Evolutionary conservation across 2,888 invertebrate genomes (phyloP).

Genomic region (Protodeltote pygarga): DNA sequence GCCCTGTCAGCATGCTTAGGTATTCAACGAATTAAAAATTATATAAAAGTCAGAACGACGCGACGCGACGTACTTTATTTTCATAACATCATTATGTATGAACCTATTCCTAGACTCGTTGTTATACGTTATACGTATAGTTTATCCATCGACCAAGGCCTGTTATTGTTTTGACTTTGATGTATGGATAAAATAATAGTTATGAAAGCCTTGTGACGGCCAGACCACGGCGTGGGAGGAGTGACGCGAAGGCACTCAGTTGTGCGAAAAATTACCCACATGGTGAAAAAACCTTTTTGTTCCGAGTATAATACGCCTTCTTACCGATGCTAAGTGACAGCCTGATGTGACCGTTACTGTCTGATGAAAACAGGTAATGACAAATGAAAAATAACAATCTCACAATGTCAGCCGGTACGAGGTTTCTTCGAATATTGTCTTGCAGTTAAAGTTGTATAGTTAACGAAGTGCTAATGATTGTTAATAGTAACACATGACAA

Average conservation of each 20-base stretch:
- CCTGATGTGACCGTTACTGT: slow-evolving; percentile 40
- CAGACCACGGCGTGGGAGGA: slow-evolving; percentile 32
- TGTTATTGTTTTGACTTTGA: slow-evolving; percentile 30
- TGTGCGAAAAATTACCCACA: slow-evolving; percentile 50
- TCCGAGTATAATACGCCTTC: slow-evolving; percentile 30
- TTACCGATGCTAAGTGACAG: slow-evolving; percentile 37
- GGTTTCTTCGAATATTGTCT: slow-evolving; percentile 21
- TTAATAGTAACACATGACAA: not conserved
- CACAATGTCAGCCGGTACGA: slow-evolving; percentile 11
- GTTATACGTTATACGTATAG: not conserved
- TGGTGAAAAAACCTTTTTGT: slow-evolving; percentile 32
- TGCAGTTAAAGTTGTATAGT: slow-evolving; percentile 6
- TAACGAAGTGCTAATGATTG: slow-evolving; percentile 7
- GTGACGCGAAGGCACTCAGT: slow-evolving; percentile 38
- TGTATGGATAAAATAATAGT: slow-evolving; percentile 27
- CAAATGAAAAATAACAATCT: slow-evolving; percentile 23
- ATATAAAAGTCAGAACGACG: no score
- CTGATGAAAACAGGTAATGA: slow-evolving; percentile 29
- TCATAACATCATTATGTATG: not conserved
- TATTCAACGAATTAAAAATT: no score
- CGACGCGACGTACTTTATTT: no score
- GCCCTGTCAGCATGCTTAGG: no score
- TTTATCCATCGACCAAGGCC: not conserved
- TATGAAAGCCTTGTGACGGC: slow-evolving; percentile 38
- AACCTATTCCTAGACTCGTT: not conserved